Evolutionary conservation across 2,113 vertebrate species (phyloP).

Genomic region (Xenopus borealis): DNA sequence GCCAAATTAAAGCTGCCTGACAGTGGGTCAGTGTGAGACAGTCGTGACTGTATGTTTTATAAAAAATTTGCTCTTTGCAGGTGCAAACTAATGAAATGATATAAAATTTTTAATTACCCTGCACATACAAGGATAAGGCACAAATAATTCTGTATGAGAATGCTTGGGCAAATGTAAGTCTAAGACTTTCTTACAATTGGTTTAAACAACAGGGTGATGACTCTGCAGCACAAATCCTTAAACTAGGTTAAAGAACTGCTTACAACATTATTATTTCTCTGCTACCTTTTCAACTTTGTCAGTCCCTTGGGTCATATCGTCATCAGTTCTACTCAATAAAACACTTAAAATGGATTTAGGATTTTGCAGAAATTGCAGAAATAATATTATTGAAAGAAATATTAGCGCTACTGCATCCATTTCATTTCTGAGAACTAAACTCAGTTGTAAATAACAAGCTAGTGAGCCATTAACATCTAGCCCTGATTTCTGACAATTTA

Average conservation of each 20-base stretch:
- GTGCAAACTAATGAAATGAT: background rate
- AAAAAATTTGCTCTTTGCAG: background rate
- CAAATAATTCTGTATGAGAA: background rate
- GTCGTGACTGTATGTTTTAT: background rate
- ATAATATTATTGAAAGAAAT: background rate
- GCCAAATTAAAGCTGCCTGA: background rate
- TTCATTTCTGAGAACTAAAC: background rate
- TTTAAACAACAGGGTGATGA: background rate
- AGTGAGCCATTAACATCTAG: background rate
- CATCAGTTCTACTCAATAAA: constrained; percentile 1
- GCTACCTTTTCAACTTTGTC: background rate
- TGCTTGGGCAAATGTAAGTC: background rate
- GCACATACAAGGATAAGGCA: background rate
- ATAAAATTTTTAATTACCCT: background rate
- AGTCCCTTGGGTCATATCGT: background rate
- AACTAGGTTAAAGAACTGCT: background rate
- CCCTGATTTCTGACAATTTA: background rate
- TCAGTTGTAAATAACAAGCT: background rate
- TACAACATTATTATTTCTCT: background rate
- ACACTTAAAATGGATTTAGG: background rate
- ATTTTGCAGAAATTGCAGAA: background rate
- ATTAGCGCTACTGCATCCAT: background rate
- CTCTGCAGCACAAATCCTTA: background rate
- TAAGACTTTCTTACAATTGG: background rate
- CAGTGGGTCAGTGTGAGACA: background rate